Evolutionary conservation across 1,140 invertebrate species (phyloP).

Genomic region (Drosophila neocordata): DNA sequence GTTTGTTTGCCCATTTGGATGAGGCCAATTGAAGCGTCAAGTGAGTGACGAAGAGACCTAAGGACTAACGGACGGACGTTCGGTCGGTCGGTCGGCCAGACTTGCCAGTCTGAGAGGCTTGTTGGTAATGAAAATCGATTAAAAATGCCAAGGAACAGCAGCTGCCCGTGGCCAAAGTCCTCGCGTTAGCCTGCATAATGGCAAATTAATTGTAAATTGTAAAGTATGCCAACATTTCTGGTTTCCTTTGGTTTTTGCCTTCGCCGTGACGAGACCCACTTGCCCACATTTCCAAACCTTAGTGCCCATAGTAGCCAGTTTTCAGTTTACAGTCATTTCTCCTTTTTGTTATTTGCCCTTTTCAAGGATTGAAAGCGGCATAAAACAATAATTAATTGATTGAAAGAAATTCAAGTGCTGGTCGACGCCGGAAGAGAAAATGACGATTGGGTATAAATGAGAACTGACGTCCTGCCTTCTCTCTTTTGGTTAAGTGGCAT

Average conservation of each 20-base stretch:
- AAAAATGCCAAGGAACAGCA: constrained; percentile 53
- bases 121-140: constrained; percentile 77
- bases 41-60: constrained; percentile 61
- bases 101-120: constrained; percentile 25
- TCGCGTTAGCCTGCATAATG: constrained; percentile 46
- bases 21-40: constrained; percentile 76
- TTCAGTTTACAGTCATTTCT: not conserved
- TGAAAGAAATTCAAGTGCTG: constrained; percentile 69
- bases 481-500: constrained; percentile 60
- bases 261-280: constrained; percentile 27
- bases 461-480: constrained; percentile 4
- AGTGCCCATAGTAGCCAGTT: not conserved
- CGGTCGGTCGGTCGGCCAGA: too few species aligned
- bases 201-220: constrained; percentile 80
- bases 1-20: constrained; percentile 69
- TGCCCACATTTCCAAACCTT: not conserved
- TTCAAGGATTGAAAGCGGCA: constrained; percentile 70
- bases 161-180: constrained; percentile 9
- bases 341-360: constrained; percentile 27
- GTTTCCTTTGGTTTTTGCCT: constrained; percentile 74
- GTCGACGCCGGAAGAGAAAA: constrained; percentile 46
- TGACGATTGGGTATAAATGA: constrained; percentile 27
- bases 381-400: constrained; percentile 81
- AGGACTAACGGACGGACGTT: constrained; percentile 22
- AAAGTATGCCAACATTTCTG: constrained; percentile 46